phyloP scores from a whole-genome alignment of 2,113 vertebrate species.

The Illadopsis cleaveri region DNA sequence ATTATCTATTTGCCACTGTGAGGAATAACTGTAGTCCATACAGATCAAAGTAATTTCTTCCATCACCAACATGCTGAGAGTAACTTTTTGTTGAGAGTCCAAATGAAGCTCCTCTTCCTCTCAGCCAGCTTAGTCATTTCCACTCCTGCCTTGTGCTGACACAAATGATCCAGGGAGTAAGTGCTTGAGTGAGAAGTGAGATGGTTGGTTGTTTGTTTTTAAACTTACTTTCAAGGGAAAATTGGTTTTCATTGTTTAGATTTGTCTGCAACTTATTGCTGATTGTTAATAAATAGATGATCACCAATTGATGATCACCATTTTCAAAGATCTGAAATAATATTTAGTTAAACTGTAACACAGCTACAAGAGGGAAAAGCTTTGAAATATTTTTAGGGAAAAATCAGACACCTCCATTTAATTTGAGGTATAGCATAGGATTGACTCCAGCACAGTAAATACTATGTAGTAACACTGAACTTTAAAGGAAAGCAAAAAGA shows the following conservation, averaged over 20 bases:
- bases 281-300: background rate
- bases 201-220: background rate
- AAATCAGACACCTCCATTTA: background rate
- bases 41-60: background rate
- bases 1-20: background rate
- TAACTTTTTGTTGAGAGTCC: background rate
- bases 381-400: background rate
- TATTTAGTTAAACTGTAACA: background rate
- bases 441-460: background rate
- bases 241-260: background rate
- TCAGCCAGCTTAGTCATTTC: background rate
- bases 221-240: background rate
- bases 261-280: background rate
- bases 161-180: background rate
- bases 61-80: background rate
- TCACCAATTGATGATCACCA: background rate
- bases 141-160: background rate
- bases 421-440: background rate
- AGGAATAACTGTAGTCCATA: background rate
- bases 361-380: background rate
- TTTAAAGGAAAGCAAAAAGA: background rate
- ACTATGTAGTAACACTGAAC: background rate
- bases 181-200: background rate
- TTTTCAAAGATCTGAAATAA: background rate
- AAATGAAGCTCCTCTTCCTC: slow-evolving; percentile 1